Percentiles rank a stretch among this genome's conserved stretches.
These are phyloP conservation scores for Garrulus glandarius DNA, from an alignment of 2,797 vertebrate species.

Conservation along the genomic window DNA sequence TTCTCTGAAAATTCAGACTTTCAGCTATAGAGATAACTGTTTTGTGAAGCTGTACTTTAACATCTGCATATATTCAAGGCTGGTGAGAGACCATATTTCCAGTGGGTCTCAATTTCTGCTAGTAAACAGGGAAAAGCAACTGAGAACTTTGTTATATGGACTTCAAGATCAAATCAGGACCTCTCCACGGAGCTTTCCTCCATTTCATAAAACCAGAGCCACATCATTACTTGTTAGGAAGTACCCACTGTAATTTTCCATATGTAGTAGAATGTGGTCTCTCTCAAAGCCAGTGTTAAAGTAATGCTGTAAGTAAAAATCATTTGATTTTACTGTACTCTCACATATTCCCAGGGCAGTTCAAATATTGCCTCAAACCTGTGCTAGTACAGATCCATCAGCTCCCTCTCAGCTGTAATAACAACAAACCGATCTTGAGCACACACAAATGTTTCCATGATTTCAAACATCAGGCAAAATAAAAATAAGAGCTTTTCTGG, in stretches of 20 bases:
- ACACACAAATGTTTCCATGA: background rate
- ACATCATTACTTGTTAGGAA: background rate
- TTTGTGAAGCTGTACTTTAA: background rate
- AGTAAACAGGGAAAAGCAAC: background rate
- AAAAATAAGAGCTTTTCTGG: background rate
- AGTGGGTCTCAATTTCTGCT: background rate
- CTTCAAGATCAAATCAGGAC: background rate
- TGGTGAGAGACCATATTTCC: background rate
- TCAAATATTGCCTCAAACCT: background rate
- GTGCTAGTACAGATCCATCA: background rate
- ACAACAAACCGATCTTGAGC: background rate
- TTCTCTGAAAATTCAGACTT: background rate
- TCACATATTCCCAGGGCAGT: background rate
- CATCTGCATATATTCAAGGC: background rate
- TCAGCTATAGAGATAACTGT: background rate
- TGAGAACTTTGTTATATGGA: background rate
- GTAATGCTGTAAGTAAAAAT: background rate
- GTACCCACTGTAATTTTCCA: background rate
- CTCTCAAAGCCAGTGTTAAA: background rate
- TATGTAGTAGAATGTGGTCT: background rate
- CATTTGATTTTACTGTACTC: background rate
- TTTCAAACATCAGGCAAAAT: background rate
- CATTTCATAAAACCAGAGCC: background rate
- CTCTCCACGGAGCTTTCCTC: accelerated
- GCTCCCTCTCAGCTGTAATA: background rate